Conservation (phyloP, 2,888 invertebrate genomes). For the Orthonevra nobilis region DNA sequence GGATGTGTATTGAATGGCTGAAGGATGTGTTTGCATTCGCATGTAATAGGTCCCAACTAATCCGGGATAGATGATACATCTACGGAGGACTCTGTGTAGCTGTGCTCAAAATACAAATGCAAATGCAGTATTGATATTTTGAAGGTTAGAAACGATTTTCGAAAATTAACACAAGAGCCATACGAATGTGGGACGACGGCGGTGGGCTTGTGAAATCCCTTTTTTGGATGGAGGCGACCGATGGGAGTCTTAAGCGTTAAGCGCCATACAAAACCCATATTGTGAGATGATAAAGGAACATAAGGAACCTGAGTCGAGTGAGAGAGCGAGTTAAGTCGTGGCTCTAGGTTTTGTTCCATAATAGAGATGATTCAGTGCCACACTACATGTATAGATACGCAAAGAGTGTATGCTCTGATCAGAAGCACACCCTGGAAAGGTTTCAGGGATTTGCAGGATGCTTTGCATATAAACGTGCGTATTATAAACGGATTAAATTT, state of each 20-base stretch:
- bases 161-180: conserved; percentile 65
- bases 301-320: conserved; percentile 52
- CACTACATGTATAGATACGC: no score
- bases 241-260: conserved; percentile 77
- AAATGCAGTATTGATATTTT: conserved; percentile 67
- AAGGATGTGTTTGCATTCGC: conserved; percentile 67
- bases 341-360: conserved; percentile 63
- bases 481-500: conserved; percentile 79
- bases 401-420: conserved; percentile 7
- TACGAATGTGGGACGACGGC: neutral
- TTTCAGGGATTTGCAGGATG: conserved; percentile 68
- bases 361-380: conserved; percentile 63
- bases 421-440: conserved; percentile 57
- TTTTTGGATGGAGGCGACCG: conserved; percentile 41
- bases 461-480: conserved; percentile 77
- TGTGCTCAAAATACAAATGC: conserved; percentile 63
- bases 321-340: conserved; percentile 54
- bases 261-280: conserved; percentile 76
- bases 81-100: conserved; percentile 29
- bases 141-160: conserved; percentile 67
- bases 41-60: conserved; percentile 66
- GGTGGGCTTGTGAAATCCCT: conserved; percentile 4
- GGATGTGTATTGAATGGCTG: conserved; percentile 55
- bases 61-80: conserved; percentile 59
- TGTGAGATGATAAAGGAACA: conserved; percentile 65